phyloP scores from a whole-genome alignment of 2,888 invertebrate species.

The Cosmia pyralina region DNA sequence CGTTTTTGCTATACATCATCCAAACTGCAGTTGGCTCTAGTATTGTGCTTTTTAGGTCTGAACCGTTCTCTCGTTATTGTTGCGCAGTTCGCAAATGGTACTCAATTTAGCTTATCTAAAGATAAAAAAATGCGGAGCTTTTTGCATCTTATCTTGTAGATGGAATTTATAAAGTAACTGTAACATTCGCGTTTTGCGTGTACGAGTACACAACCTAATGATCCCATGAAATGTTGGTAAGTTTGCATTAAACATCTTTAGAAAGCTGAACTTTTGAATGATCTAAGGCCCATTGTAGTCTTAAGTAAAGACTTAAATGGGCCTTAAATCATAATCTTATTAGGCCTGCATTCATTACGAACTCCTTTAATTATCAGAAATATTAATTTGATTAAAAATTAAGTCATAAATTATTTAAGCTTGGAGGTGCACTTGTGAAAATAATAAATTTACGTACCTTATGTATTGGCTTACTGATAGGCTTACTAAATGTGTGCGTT shows the following conservation, averaged over 20 bases:
- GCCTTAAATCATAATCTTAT: not conserved
- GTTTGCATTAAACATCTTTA: not conserved
- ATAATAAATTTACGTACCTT: conserved; percentile 76
- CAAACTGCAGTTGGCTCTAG: conserved; percentile 78
- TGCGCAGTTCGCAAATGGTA: conserved; percentile 64
- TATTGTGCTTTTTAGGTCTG: conserved; percentile 71
- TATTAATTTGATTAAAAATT: conserved; percentile 7
- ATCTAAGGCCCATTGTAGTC: too few relatives aligned
- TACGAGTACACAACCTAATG: not conserved
- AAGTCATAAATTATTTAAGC: not conserved
- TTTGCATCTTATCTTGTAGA: conserved; percentile 20
- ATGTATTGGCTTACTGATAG: conserved; percentile 54
- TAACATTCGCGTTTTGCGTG: not conserved
- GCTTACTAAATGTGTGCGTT: conserved; percentile 80
- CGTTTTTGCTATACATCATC: conserved; percentile 87
- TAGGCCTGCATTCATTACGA: conserved; percentile 9
- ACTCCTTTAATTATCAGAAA: not conserved
- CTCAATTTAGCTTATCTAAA: conserved; percentile 31
- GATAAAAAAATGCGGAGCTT: not conserved
- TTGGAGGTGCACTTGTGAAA: not conserved
- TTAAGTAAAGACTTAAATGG: not conserved
- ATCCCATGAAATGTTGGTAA: not conserved
- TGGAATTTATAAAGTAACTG: not conserved
- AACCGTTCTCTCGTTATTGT: conserved; percentile 63
- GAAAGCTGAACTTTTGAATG: too few relatives aligned